Evolutionary conservation across 2,797 vertebrate genomes (phyloP).

Genomic region (Podargus strigoides): DNA sequence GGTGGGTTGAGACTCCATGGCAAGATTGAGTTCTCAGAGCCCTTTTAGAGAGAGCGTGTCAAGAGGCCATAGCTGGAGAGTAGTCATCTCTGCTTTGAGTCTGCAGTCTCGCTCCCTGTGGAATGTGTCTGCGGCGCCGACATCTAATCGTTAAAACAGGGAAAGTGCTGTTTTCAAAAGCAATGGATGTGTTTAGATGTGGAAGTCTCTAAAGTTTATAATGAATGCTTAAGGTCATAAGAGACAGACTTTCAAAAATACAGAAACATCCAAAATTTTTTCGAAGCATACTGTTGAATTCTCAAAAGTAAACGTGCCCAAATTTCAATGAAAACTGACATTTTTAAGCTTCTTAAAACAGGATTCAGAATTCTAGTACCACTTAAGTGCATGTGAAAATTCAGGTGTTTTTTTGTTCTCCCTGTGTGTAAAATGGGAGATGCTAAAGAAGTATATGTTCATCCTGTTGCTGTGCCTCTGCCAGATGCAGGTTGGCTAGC

Average conservation of each 20-base stretch:
- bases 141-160: neutral
- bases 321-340: neutral
- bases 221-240: neutral
- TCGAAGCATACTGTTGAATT: rapidly evolving
- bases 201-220: neutral
- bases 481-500: neutral
- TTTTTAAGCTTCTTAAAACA: neutral
- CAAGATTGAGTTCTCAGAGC: neutral
- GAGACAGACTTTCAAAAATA: neutral
- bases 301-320: neutral
- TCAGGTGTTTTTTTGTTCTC: rapidly evolving
- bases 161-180: neutral
- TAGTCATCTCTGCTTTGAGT: neutral
- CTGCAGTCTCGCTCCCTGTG: rapidly evolving
- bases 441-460: neutral
- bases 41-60: neutral
- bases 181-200: neutral
- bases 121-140: neutral
- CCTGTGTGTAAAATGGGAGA: rapidly evolving
- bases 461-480: neutral
- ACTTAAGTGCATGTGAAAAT: neutral
- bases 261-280: rapidly evolving
- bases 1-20: neutral
- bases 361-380: neutral
- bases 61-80: neutral